Conservation (phyloP, 1,140 invertebrate genomes). For the Drosophila bipectinata region DNA sequence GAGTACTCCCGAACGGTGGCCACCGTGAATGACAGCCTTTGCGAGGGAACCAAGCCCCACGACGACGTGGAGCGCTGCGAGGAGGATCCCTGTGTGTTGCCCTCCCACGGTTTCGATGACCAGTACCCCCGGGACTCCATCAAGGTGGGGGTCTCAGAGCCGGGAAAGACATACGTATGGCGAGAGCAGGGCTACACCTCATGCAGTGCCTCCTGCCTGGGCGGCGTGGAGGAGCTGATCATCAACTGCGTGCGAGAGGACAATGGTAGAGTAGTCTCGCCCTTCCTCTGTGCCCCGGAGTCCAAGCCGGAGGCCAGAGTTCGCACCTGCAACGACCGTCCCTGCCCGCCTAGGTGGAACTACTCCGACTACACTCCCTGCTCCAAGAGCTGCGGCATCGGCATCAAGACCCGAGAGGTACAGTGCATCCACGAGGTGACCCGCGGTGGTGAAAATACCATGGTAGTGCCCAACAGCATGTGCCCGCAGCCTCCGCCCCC, state of each 20-base stretch:
- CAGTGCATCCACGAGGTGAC: conserved; percentile 97
- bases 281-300: conserved; percentile 92
- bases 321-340: conserved; percentile 96
- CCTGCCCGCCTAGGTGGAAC: conserved; percentile 96
- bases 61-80: conserved; percentile 92
- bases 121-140: conserved; percentile 85
- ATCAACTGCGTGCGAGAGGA: conserved; percentile 95
- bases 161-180: conserved; percentile 91
- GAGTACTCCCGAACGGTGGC: conserved; percentile 95
- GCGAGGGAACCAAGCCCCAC: conserved; percentile 91
- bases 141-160: conserved; percentile 85
- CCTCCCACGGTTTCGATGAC: conserved; percentile 87
- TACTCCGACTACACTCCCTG: conserved; percentile 93
- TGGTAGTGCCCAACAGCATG: conserved; percentile 94
- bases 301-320: conserved; percentile 94
- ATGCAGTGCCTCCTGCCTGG: conserved; percentile 97
- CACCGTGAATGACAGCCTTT: conserved; percentile 94
- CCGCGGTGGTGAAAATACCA: conserved; percentile 92
- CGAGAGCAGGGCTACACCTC: conserved; percentile 93
- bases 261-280: conserved; percentile 92
- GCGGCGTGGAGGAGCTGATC: conserved; percentile 95
- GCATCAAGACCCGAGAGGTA: conserved; percentile 93
- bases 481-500: conserved; percentile 95
- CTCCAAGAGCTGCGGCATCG: conserved; percentile 95
- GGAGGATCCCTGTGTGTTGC: conserved; percentile 89